Base-by-base conservation (phyloP, 1,140 invertebrate species). In the Intoshia linei region DNA sequence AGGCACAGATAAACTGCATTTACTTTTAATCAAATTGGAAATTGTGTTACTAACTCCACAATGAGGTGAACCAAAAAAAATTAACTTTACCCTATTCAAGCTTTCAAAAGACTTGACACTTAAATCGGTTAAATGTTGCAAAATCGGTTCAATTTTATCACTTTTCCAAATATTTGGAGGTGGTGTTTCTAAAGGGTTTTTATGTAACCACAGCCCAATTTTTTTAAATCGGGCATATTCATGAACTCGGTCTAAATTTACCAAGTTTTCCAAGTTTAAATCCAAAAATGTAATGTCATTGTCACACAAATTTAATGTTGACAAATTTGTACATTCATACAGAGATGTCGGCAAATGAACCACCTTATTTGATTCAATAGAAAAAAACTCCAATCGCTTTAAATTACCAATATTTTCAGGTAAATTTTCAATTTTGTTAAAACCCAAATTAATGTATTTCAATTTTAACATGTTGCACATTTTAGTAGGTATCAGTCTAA, bases 121-220 rank as follows among this genome's bases (percentile, higher is more conserved):
- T n/a, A n/a, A n/a, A n/a, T n/a, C n/a, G n/a, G n/a, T n/a, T n/a
- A n/a, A n/a, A n/a, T n/a, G n/a, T n/a, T n/a, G n/a, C n/a, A n/a
- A n/a, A n/a, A n/a, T n/a, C n/a, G n/a, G n/a, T n/a, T n/a, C n/a
- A n/a, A n/a, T n/a, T n/a, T n/a, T n/a, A n/a, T n/a, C n/a, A n/a
- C n/a, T n/a, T n/a, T n/a, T n/a, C n/a, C n/a, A n/a, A n/a, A 27
- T n/a, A 32, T 52, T 45, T 29, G 48, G 47, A 18, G 54, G 55
- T 17, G 54, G 54, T 27, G 45, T 41, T 29, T 42, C 45, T 10
- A 59, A 35, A 10, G 53, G 53, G 37, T 59, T 59, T 25, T 49
- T 48, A 40, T 54, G 50, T 18, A 59, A 39, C 54, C 55, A 57
- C 20, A 59, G 40, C 5, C 55, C 55, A 41, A 43, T 37, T 42